Conservation (phyloP, 2,797 vertebrate genomes). For the Carcharodon carcharias region DNA sequence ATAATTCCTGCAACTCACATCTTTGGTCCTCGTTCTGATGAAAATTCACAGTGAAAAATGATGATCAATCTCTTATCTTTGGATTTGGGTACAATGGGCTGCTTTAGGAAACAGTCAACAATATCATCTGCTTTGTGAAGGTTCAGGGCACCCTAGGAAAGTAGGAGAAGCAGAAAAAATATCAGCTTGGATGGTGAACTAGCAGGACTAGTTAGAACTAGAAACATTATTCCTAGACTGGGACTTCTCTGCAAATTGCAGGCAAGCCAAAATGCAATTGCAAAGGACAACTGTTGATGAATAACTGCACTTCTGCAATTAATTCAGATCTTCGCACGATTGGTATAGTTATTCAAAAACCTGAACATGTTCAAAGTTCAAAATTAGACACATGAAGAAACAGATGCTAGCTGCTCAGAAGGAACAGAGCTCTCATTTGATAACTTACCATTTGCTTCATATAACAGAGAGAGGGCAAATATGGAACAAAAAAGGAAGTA, state of each 20-base stretch:
- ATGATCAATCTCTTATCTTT: conserved; percentile 51
- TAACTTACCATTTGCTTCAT: background rate
- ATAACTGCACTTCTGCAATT: background rate
- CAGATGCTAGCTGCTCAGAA: background rate
- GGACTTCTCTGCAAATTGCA: background rate
- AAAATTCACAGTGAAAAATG: conserved; percentile 64
- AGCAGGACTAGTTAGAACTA: background rate
- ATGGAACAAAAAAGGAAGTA: background rate
- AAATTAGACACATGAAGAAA: background rate
- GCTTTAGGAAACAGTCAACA: conserved; percentile 49
- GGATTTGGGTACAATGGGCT: conserved; percentile 46
- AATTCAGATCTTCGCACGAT: background rate
- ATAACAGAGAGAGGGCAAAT: background rate
- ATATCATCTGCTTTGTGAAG: conserved; percentile 54
- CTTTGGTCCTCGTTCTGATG: conserved; percentile 57
- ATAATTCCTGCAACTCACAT: conserved; percentile 49
- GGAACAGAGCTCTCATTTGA: background rate
- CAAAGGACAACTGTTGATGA: background rate
- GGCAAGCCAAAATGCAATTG: background rate
- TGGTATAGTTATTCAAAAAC: background rate
- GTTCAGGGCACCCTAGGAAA: conserved; percentile 55
- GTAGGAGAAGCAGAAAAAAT: background rate
- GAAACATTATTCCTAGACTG: background rate
- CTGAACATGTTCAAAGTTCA: background rate
- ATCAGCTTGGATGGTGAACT: background rate